These are phyloP conservation scores for Grammomys dolichurus DNA, from an alignment of 2,113 vertebrate species.

Conservation along the genomic window DNA sequence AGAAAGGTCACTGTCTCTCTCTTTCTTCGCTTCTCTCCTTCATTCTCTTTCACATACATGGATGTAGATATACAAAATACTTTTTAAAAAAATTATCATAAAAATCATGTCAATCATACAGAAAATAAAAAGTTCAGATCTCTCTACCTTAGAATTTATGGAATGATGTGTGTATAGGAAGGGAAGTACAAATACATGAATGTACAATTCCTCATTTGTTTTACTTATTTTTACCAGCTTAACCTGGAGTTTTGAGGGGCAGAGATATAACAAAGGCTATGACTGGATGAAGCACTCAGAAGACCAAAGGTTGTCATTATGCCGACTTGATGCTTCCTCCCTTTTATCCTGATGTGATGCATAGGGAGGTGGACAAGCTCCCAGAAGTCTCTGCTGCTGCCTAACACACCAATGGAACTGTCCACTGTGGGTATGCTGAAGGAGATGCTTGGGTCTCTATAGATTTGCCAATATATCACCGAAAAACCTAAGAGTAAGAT, in stretches of 20 bases:
- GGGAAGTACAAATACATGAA: background rate
- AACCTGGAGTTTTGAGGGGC: background rate
- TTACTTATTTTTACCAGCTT: conserved; percentile 37
- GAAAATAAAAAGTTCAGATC: background rate
- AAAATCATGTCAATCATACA: background rate
- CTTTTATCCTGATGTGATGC: background rate
- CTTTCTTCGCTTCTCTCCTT: background rate
- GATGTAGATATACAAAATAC: background rate
- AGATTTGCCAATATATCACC: background rate
- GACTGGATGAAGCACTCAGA: background rate
- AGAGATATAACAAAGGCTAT: background rate
- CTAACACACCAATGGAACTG: background rate
- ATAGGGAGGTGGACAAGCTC: background rate
- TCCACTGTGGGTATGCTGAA: background rate
- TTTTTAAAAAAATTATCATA: background rate
- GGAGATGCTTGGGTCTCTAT: background rate
- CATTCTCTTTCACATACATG: background rate
- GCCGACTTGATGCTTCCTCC: background rate
- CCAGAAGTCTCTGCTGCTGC: background rate
- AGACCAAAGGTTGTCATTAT: background rate
- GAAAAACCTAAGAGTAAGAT: background rate
- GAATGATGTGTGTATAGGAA: background rate
- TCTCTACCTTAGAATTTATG: background rate
- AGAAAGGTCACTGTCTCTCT: background rate
- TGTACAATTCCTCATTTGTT: background rate